A percentile compares a stretch with the other conserved stretches of the same genome.
Evolutionary conservation across 2,797 vertebrate genomes (phyloP).

Genomic region (Periparus ater): DNA sequence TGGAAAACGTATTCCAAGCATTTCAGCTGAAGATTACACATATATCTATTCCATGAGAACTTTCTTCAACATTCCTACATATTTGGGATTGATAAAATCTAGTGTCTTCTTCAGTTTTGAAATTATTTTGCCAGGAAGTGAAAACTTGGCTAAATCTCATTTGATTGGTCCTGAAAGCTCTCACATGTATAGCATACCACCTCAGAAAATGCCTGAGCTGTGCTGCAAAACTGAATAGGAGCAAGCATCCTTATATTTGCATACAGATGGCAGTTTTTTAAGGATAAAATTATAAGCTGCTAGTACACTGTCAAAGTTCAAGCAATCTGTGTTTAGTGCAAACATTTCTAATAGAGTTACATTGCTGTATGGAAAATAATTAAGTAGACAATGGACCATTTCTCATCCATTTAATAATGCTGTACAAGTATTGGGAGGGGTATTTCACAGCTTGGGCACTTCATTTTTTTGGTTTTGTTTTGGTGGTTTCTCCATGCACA

Average conservation of each 20-base stretch:
- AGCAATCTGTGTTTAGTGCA: background rate
- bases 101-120: background rate
- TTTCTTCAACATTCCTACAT: background rate
- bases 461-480: background rate
- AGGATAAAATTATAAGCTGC: slow-evolving; percentile 34
- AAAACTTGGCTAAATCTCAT: background rate
- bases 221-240: background rate
- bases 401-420: background rate
- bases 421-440: background rate
- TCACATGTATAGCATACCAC: background rate
- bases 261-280: slow-evolving; percentile 15
- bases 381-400: background rate
- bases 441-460: background rate
- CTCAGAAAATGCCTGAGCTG: background rate
- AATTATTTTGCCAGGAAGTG: background rate
- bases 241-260: background rate
- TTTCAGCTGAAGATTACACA: background rate
- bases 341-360: slow-evolving; percentile 4
- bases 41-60: background rate
- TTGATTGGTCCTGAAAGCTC: background rate
- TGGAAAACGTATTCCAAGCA: background rate
- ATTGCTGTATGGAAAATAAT: background rate
- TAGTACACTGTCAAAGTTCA: slow-evolving; percentile 29
- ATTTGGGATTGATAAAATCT: background rate
- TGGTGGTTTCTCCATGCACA: background rate